Base-by-base conservation (phyloP, 2,113 vertebrate species). In the Cichladusa arquata region DNA sequence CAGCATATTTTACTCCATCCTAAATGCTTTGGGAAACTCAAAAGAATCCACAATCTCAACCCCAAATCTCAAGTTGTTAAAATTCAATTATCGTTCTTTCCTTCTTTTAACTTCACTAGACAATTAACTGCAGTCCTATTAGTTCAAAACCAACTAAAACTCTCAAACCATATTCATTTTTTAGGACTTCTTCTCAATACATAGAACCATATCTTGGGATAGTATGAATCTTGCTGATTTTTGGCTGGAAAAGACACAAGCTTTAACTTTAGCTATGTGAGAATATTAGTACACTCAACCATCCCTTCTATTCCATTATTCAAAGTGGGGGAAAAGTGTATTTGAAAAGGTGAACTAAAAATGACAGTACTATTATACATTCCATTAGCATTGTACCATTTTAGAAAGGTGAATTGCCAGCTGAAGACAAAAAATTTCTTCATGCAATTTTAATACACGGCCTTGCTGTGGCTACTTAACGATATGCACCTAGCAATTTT, bases 371-470 rank as follows among this genome's bases (percentile, higher is more conserved):
- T 51, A 50, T 91, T 86, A 88, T 29, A 80, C 23, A 48, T 90
- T 73, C 93, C 91, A 95, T 97, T 95, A 95, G 76, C 88, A 80
- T 2, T 47, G 51, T 28, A 66, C 42, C 45, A 44, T 92, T 92
- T 88, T 40, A 90, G 54, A 66, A 81, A 81, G 66, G 86, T 69
- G 56, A 96, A 88, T 24, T 88, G 81, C 24, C 62, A 83, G 71
- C 33, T 88, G 74, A 90, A 73, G 70, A 90, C 78, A 94, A 92
- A 93, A 95, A 77, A 51, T 25, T 50, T 72, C 87, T 70, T 85
- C 86, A 93, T 95, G 71, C 81, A 95, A 96, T 90, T 96, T 96
- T 96, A 97, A 96, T 96, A 79, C 25, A 28, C 0, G 0, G 64
- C 47, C 40, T 38, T 96, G 40, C 70, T 81, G 70, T 57, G 88